Evolutionary conservation across 1,140 invertebrate species (phyloP).

Genomic region (Cydia pomonella): DNA sequence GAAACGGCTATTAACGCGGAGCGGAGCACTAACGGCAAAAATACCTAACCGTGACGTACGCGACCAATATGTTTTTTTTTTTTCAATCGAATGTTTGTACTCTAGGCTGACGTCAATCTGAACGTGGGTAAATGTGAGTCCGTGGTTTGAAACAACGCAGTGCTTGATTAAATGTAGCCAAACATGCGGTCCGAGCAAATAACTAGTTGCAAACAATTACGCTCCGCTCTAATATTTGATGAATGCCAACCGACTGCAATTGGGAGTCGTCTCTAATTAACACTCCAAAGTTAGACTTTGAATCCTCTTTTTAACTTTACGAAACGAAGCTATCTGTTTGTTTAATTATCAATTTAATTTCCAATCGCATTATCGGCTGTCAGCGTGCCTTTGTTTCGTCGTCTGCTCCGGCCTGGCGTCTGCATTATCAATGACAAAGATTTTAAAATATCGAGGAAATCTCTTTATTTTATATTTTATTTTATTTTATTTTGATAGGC

Average conservation of each 20-base stretch:
- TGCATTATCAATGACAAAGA: too few species aligned
- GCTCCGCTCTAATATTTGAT: background rate
- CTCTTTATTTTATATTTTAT: too few species aligned
- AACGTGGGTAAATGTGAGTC: background rate
- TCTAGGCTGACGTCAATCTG: background rate
- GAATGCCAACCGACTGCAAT: background rate
- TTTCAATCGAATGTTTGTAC: background rate
- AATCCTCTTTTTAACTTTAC: background rate
- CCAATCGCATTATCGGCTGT: too few species aligned
- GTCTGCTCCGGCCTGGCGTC: too few species aligned
- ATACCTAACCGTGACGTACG: too few species aligned
- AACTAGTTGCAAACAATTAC: background rate
- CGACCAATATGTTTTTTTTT: background rate
- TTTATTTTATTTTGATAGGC: too few species aligned
- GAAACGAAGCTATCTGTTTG: too few species aligned
- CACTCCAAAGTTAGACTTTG: background rate
- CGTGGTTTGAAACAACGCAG: background rate
- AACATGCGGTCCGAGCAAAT: constrained; percentile 13
- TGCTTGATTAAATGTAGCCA: constrained; percentile 17
- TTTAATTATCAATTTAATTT: too few species aligned
- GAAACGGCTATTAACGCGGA: too few species aligned
- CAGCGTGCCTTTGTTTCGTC: too few species aligned
- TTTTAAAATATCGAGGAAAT: too few species aligned
- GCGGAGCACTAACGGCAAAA: too few species aligned
- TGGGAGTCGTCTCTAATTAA: constrained; percentile 7